phyloP scores from a whole-genome alignment of 1,140 invertebrate genomes.

The Frieseomelitta varia region DNA sequence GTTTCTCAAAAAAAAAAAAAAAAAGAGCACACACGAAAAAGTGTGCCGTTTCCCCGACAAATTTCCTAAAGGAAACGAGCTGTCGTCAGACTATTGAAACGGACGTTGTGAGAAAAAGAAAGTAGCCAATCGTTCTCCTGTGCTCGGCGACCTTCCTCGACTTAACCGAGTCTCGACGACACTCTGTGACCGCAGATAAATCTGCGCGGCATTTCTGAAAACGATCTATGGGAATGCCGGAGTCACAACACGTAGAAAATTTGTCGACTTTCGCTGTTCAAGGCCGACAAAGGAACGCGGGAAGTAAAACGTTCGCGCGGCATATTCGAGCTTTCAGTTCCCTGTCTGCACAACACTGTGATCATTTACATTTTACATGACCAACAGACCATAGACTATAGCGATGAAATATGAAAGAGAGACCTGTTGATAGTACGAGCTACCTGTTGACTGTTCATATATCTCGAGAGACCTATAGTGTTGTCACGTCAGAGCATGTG shows the following conservation, averaged over 20 bases:
- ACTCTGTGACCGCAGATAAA: no score
- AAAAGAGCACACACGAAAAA: neutral
- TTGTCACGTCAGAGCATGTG: no score
- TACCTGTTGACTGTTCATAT: neutral
- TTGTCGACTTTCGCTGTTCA: neutral
- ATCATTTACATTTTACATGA: neutral
- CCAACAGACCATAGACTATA: neutral
- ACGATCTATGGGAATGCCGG: neutral
- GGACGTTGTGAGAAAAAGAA: neutral
- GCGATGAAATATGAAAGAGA: neutral
- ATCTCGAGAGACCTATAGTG: neutral
- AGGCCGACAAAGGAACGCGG: neutral
- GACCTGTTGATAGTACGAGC: neutral
- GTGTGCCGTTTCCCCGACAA: neutral
- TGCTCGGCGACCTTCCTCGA: neutral
- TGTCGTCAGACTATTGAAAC: neutral
- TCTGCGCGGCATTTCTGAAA: neutral
- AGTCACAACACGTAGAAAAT: neutral
- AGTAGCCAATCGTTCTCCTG: neutral
- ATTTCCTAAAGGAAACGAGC: neutral
- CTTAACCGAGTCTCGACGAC: neutral
- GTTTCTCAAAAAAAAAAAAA: neutral
- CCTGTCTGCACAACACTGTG: neutral
- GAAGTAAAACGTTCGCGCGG: neutral
- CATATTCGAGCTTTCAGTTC: neutral